Evolutionary conservation across 2,888 invertebrate species (phyloP).

Genomic region (Notocelia uddmanniana): DNA sequence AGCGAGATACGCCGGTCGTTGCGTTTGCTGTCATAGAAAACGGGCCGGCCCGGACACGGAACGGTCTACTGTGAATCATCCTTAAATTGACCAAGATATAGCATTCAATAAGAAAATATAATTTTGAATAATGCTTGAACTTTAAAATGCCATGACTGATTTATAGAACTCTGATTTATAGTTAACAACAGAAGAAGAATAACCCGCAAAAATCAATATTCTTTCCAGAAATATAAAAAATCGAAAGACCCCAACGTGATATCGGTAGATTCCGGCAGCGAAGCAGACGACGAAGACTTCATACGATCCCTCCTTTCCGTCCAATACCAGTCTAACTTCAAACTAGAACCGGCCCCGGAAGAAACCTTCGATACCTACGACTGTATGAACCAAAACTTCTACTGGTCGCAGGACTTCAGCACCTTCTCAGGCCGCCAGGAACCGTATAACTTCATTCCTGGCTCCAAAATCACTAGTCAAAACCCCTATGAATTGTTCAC

Average conservation of each 20-base stretch:
- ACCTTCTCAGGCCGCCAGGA: slow-evolving; percentile 38
- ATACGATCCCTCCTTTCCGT: slow-evolving; percentile 42
- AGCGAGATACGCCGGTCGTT: too few species aligned
- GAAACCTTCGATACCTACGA: slow-evolving; percentile 42
- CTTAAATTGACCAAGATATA: too few species aligned
- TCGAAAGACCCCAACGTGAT: slow-evolving; percentile 34
- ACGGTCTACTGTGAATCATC: too few species aligned
- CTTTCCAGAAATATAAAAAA: slow-evolving; percentile 35
- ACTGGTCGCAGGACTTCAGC: slow-evolving; percentile 41
- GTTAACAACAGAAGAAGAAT: too few species aligned
- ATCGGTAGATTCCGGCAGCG: slow-evolving; percentile 39
- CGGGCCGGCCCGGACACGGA: too few species aligned
- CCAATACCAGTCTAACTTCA: slow-evolving; percentile 38
- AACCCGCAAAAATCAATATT: background rate
- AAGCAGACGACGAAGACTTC: slow-evolving; percentile 42
- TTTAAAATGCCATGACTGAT: too few species aligned
- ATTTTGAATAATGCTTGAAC: too few species aligned
- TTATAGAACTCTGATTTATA: too few species aligned
- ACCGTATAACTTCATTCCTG: slow-evolving; percentile 28
- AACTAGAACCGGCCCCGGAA: slow-evolving; percentile 23
- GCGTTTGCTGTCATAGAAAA: too few species aligned
- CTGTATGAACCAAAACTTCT: slow-evolving; percentile 42
- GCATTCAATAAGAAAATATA: too few species aligned
- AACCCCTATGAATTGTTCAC: slow-evolving; percentile 39
- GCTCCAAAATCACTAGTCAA: slow-evolving; percentile 35